Conservation (phyloP, 2,888 invertebrate genomes). For the Nephrotoma appendiculata region DNA sequence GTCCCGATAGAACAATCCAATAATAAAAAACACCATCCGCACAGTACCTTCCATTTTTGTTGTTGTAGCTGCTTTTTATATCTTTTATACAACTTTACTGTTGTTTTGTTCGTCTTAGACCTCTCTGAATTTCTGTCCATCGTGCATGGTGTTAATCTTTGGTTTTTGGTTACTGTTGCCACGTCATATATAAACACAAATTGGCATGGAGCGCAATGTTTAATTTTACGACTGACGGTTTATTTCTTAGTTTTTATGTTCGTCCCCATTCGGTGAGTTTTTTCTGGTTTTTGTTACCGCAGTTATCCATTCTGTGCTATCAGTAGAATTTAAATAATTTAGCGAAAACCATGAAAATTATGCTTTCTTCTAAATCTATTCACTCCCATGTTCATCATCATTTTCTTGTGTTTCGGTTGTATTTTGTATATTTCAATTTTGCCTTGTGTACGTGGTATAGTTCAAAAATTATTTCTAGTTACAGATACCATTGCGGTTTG, state of each 20-base stretch:
- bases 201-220: background rate
- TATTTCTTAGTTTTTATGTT: background rate
- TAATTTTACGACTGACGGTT: background rate
- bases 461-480: background rate
- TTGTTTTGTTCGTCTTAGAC: background rate
- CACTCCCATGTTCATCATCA: background rate
- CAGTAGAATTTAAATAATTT: background rate
- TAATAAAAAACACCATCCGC: background rate
- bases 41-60: background rate
- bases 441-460: background rate
- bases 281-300: background rate
- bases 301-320: background rate
- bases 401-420: background rate
- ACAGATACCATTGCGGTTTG: background rate
- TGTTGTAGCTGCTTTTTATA: background rate
- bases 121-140: background rate
- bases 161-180: background rate
- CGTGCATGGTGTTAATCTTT: background rate
- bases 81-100: background rate
- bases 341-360: background rate
- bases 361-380: background rate
- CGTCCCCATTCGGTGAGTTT: background rate
- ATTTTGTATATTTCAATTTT: background rate
- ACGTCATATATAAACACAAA: background rate
- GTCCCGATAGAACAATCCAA: background rate